Base-by-base conservation (phyloP, 1,140 invertebrate genomes). In the Nephila pilipes region DNA sequence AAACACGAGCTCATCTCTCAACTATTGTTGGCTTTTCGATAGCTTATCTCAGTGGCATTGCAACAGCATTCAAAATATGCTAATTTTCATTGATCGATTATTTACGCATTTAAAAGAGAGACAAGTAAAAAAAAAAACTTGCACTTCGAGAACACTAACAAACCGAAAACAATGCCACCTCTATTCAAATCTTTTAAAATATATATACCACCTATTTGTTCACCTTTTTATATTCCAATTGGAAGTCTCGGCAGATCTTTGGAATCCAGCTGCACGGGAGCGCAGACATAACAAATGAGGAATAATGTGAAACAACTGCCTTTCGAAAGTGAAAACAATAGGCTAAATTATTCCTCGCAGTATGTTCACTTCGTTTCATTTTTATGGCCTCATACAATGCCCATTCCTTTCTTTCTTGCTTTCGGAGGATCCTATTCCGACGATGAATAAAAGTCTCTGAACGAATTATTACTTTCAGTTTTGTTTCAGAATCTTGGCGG, bases 381-480 rank as follows among this genome's bases (percentile, higher is more conserved):
- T 75, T 81, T 81, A 81, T 54, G 80, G 54, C 46, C 69, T 36
- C 69, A 18, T 75, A 75, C 69, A 75, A 75, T 36, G 6, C 69
- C 20, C 80, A 55, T 81, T 81, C 46, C 80, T 81, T 81, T 81
- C 80, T 81, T 80, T 75, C 58, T 60, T 75, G 16, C 22, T 18
- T 32, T 81, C 54, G 46, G n/a, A 54, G 20, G 25, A 54, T 81
- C 14, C 6, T 46, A 32, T 25, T n/a, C 80, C 80, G 38, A 12
- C 22, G 46, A 46, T 54, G 80, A 81, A 54, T 81, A 46, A 10
- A 29, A 81, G 80, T 81, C 80, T 55, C 46, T 55, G 80, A 81
- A 81, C 80, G 80, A 81, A 55, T 81, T 81, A 81, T 81, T 81
- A 81, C 80, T 55, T 81, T 29, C 38, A 81, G 80, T 81, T 81